Base-by-base conservation (phyloP, 2,888 invertebrate species). In the Tetrapedia diversipes region DNA sequence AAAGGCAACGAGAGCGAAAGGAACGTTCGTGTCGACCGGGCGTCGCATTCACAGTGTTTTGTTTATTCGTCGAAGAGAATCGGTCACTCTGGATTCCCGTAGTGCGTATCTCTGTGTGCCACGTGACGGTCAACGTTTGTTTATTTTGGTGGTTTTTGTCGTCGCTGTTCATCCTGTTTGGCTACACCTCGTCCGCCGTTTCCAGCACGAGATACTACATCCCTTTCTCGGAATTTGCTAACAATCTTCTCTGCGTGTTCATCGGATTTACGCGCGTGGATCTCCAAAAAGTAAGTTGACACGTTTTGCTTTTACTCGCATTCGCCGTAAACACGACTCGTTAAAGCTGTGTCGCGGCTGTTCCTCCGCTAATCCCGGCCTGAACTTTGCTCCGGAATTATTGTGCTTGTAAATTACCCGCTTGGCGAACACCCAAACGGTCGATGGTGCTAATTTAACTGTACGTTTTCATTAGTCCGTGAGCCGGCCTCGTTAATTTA, bases 391-490 rank as follows among this genome's bases (percentile, higher is more conserved):
- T 37, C 49, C 56, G 49, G 61, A 73, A 73, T 76, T 75, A 77
- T 80, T 65, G 53, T 22, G 73, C 63, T 57, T 76, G 76, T 78
- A 80, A 84, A 84, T 83, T 76, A 65, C 19, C 24, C 63, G 57
- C 51, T 77, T 84, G 84, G 83, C 82, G 67, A 24, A 27, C 64
- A 39, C 69, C 83, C 83, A 84, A 84, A 77, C 54, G 73, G 41
- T 47, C 64, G 68, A 66, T 43, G 61, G 47, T 61, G 69, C 68
- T 83, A 71, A 81, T 80, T 83, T 77, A 69, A 79, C 71, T 64
- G 68, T 72, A 75, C 61, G 49, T 53, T 81, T 77, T 83, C 81
- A 74, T 79, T 67, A 69, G 66, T 47, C 66, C 57, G 39, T 32
- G 73, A 43, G 64, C 39, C 56, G 24, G 57, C 22, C 54, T 79